These are phyloP conservation scores for Candoia aspera DNA, from an alignment of 2,113 vertebrate genomes.

Conservation along the genomic window DNA sequence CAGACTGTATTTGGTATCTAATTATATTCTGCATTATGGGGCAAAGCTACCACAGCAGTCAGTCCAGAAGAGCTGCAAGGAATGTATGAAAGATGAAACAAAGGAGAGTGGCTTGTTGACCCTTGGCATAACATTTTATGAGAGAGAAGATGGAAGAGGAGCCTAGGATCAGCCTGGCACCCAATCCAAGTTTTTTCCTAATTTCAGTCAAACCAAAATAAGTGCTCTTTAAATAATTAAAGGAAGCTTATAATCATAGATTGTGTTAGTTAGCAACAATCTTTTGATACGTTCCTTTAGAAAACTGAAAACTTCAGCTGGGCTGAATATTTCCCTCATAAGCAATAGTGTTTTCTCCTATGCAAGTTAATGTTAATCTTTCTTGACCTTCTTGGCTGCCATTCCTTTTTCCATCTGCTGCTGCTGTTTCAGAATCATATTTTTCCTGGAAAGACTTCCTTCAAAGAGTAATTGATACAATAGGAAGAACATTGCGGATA, in stretches of 20 bases:
- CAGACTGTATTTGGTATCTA: constrained; percentile 60
- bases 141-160: background rate
- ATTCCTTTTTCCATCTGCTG: background rate
- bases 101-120: background rate
- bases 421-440: background rate
- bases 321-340: too few species aligned
- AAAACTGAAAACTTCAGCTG: background rate
- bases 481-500: background rate
- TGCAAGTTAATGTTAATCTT: too few species aligned
- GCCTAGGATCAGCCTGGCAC: background rate
- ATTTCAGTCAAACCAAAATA: background rate
- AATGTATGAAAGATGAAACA: background rate
- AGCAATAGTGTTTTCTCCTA: too few species aligned
- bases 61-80: background rate
- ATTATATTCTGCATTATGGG: background rate
- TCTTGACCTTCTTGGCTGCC: too few species aligned
- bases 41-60: background rate
- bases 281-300: background rate
- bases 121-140: background rate
- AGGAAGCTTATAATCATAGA: background rate
- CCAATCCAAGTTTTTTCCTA: background rate
- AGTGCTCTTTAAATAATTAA: background rate
- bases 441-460: background rate
- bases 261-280: background rate
- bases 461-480: background rate